Conservation (phyloP, 2,113 vertebrate genomes). For the Grammomys dolichurus region DNA sequence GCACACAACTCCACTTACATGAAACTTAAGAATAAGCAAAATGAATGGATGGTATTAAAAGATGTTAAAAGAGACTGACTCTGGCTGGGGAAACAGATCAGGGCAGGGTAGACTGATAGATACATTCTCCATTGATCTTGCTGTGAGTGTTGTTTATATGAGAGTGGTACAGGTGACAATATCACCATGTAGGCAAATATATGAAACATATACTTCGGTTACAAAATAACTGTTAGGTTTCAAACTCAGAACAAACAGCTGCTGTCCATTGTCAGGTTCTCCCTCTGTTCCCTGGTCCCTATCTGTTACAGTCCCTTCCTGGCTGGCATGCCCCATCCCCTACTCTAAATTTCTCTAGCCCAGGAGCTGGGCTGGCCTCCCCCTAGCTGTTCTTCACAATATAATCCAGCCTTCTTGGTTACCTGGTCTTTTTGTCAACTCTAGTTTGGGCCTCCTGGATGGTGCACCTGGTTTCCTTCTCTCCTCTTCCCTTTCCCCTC, state of each 20-base stretch:
- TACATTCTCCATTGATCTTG: background rate
- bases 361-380: too few species aligned
- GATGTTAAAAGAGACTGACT: background rate
- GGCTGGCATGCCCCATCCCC: background rate
- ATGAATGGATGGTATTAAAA: background rate
- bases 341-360: background rate
- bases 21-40: slow-evolving; percentile 4
- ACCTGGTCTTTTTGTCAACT: background rate
- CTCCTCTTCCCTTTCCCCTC: background rate
- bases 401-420: background rate
- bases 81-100: background rate
- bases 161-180: background rate
- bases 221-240: background rate
- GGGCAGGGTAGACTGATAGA: background rate
- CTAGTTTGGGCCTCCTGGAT: background rate
- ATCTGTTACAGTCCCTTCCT: background rate
- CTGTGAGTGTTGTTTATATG: background rate
- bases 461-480: background rate
- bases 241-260: background rate
- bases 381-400: background rate
- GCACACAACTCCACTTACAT: background rate
- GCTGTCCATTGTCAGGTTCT: background rate
- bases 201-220: background rate
- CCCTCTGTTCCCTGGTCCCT: background rate
- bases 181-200: background rate